Evolutionary conservation across 2,888 invertebrate genomes (phyloP), one percentile per base, ranked within the genome.

Genomic region (Stenichneumon culpator): DNA sequence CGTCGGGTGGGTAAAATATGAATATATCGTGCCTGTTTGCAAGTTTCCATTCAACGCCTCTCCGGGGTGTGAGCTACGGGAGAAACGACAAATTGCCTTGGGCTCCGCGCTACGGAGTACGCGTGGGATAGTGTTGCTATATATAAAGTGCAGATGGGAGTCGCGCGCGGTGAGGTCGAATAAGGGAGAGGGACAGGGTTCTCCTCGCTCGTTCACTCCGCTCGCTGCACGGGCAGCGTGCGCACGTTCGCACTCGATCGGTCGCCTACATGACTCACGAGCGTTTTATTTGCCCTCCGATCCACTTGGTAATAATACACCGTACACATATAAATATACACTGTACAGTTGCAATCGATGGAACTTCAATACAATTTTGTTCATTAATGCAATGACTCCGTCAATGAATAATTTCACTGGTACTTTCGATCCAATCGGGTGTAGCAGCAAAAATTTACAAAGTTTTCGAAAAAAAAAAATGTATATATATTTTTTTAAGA

Each of bases 41-140:
- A 16, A 54, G 75, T 86, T 84, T 86, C 65, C 84, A 84, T 77
- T 84, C 84, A 79, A 75, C 82, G 83, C 86, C 80, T 81, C 74
- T 57, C 32, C 77, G 36, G 63, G 67, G 82, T 79, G 70, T 67
- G 79, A 81, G 84, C 74, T 69, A 70, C 72, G 68, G 44, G 84
- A 86, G 79, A 86, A 86, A 83, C 87, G 75, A 87, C 86, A 86
- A 88, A 88, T 87, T 87, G 79, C 83, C 85, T 79, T 75, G 77
- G 82, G 86, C 65, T 70, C 75, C 68, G 72, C 57, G 28, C 25
- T 52, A 50, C 54, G 69, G 44, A 74, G 82, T 50, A 74, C 77
- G 88, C 90, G 89, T 89, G 88, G 88, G 89, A 89, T 89, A 80
- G 54, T 73, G 73, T 84, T 72, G 52, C 73, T 81, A 57, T 74